Conservation (phyloP, 2,888 invertebrate species). For the Tineola bisselliella region DNA sequence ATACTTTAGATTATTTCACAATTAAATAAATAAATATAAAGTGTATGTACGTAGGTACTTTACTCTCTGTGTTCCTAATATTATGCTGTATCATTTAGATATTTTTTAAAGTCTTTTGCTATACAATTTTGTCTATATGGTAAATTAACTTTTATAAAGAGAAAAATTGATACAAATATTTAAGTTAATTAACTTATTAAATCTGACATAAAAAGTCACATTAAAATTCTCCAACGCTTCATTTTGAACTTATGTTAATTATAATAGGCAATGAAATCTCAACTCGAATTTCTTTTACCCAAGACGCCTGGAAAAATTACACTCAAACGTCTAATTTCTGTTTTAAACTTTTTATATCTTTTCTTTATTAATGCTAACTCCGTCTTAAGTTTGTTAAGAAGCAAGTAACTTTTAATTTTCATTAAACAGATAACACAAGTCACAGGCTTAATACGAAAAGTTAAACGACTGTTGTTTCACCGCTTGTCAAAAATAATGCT, state of each 20-base stretch:
- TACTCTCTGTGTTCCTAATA: too few relatives aligned
- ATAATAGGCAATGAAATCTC: slow-evolving; percentile 1
- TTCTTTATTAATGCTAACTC: slow-evolving; percentile 5
- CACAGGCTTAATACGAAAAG: slow-evolving; percentile 35
- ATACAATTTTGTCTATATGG: too few relatives aligned
- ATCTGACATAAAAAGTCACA: too few relatives aligned
- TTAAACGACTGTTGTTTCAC: slow-evolving; percentile 44
- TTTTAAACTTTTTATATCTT: slow-evolving; percentile 3
- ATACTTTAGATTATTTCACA: too few relatives aligned
- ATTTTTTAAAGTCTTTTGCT: too few relatives aligned
- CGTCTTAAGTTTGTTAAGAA: slow-evolving; percentile 5
- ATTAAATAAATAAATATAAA: too few relatives aligned
- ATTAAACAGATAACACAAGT: slow-evolving; percentile 14
- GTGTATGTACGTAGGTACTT: too few relatives aligned
- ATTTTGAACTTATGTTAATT: neutral
- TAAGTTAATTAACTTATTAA: too few relatives aligned
- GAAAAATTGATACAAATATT: too few relatives aligned
- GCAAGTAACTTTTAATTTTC: slow-evolving; percentile 9
- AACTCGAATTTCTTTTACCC: neutral
- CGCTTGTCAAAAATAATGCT: slow-evolving; percentile 36
- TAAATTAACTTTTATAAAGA: too few relatives aligned
- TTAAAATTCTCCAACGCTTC: neutral
- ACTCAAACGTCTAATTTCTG: slow-evolving; percentile 4
- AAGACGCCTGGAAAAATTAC: neutral
- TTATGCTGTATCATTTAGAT: too few relatives aligned